Evolutionary conservation across 1,140 invertebrate species (phyloP), one percentile per base, ranked within the genome.

Genomic region (Drosophila lowei): DNA sequence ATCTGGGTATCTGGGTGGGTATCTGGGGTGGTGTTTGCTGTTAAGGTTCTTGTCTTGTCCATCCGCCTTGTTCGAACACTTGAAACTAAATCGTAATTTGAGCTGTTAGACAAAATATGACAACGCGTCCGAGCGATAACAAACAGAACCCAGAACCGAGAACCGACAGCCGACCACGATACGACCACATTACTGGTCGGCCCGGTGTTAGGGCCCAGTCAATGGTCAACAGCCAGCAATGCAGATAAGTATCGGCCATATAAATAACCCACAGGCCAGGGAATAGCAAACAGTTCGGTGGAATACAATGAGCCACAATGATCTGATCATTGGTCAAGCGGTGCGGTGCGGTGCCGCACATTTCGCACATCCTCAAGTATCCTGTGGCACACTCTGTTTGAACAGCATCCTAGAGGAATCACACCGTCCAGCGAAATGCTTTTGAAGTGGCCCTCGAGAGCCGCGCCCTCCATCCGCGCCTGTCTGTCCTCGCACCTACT

Each of bases 81-180:
- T 78, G 83, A 86, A 57, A 88, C 83, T 78, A 86, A 86, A 88
- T 86, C 81, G 81, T 86, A 86, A 86, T 86, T 86, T 86, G 81
- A 86, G 81, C 81, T 86, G 81, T 86, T 86, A 88, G 78, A 81
- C 81, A 86, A 81, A 80, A 80, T 77, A 85, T 85, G 80, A 85
- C 81, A 86, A 63, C 72, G 67, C 65, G 61, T 58, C 65, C 54
- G 11, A 46, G 25, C 66, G 81, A 85, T 86, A 85, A 86, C 62
- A 48, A 28, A 23, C 15, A 68, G 30, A 34, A 13, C 9, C 18
- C 0, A 18, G 18, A 11, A 34, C 9, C 30, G 2, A 34, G 3
- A 34, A 1, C 30, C 30, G 0, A 34, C 3, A 34, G 11, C 9
- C 30, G 28, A 28, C 21, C 46, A 28, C 15, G 50, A 67, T 42